Conservation (phyloP, 1,140 invertebrate species). For the Euwallacea similis region DNA sequence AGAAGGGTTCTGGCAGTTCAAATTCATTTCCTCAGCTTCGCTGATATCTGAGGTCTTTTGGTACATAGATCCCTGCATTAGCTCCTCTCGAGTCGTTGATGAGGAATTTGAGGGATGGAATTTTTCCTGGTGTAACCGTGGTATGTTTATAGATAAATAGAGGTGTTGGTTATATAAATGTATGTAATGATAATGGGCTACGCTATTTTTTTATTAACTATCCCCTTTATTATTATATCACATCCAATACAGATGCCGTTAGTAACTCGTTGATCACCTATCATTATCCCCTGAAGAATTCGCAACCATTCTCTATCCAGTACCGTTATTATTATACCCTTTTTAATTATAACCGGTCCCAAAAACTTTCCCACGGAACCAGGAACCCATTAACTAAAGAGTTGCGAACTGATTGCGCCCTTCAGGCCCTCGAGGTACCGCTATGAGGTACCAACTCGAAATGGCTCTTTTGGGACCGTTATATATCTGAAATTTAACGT, state of each 20-base stretch:
- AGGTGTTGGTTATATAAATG: no score
- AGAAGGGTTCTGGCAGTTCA: neutral
- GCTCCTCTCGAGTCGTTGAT: neutral
- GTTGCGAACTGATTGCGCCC: slow-evolving; percentile 33
- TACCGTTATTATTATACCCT: no score
- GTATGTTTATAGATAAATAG: no score
- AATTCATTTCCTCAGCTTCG: neutral
- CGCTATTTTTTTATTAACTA: no score
- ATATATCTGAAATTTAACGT: slow-evolving; percentile 26
- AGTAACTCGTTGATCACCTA: no score
- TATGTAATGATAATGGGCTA: no score
- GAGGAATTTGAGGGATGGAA: neutral
- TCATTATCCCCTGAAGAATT: no score
- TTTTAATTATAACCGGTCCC: no score
- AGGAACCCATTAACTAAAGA: slow-evolving; percentile 32
- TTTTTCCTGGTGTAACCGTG: no score
- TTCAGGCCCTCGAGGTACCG: slow-evolving; percentile 21
- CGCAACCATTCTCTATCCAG: no score
- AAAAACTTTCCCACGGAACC: slow-evolving; percentile 34
- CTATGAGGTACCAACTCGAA: slow-evolving; percentile 11
- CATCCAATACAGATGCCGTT: no score
- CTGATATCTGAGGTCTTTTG: neutral
- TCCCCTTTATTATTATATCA: no score
- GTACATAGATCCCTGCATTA: neutral
- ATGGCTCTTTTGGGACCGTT: slow-evolving; percentile 27